Conservation (phyloP, 2,797 vertebrate species). For the Neopelma chrysocephalum region DNA sequence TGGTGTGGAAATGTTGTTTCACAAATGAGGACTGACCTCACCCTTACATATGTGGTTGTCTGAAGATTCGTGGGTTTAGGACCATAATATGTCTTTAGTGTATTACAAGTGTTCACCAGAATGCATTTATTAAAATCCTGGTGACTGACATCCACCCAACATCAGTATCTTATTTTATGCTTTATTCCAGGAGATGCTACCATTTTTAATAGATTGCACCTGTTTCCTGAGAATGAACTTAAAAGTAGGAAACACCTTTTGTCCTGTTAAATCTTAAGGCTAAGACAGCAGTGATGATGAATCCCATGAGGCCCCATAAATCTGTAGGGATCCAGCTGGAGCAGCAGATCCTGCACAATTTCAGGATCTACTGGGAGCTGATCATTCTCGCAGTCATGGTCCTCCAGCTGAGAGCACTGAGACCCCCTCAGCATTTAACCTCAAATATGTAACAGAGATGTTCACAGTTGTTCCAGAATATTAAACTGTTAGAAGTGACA, state of each 20-base stretch:
- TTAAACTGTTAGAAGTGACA: background rate
- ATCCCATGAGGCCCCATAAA: background rate
- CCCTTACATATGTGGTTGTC: conserved; percentile 20
- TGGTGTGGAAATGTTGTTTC: conserved; percentile 17
- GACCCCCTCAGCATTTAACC: background rate
- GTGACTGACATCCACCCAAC: background rate
- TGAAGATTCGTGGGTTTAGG: background rate
- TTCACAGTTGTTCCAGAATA: background rate
- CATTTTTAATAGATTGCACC: background rate
- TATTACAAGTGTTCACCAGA: background rate
- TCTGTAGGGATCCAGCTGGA: background rate
- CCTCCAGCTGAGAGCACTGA: background rate
- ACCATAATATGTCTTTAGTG: background rate
- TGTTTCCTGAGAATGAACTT: conserved; percentile 10
- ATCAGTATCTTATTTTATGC: background rate
- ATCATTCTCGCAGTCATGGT: background rate
- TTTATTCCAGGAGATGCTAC: conserved; percentile 5
- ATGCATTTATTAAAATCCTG: background rate
- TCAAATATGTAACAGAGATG: background rate
- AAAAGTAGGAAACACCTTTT: background rate
- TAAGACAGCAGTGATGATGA: background rate
- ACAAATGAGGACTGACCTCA: background rate
- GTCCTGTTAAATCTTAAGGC: background rate
- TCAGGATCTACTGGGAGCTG: background rate
- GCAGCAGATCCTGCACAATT: background rate